Evolutionary conservation across 2,113 vertebrate genomes (phyloP).

Genomic region (Ginglymostoma cirratum): DNA sequence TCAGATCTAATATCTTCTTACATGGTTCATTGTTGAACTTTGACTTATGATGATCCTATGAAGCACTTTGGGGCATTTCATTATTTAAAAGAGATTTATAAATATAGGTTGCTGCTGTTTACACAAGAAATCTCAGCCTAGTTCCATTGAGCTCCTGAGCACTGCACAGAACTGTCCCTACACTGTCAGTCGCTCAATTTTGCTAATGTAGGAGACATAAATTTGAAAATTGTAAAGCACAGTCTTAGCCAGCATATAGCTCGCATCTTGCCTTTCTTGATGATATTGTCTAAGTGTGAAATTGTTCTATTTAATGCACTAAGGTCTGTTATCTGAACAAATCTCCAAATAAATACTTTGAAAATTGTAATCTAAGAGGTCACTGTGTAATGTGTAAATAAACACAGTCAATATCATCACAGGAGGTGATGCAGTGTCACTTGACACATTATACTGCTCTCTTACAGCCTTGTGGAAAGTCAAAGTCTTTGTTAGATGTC

Average conservation of each 20-base stretch:
- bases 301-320: background rate
- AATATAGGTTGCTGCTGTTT: background rate
- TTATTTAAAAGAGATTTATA: background rate
- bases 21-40: background rate
- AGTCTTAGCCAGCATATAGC: too few relatives aligned
- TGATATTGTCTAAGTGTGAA: background rate
- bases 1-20: background rate
- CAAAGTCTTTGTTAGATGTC: too few relatives aligned
- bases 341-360: background rate
- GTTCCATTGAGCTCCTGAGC: background rate
- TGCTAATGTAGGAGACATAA: too few relatives aligned
- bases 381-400: too few relatives aligned
- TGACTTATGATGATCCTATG: background rate
- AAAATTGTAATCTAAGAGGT: background rate
- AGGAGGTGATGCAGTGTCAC: too few relatives aligned
- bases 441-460: too few relatives aligned
- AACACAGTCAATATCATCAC: too few relatives aligned
- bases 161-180: background rate
- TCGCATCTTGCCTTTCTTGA: background rate
- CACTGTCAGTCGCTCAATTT: too few relatives aligned
- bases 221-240: too few relatives aligned
- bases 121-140: background rate
- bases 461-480: too few relatives aligned
- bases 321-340: background rate
- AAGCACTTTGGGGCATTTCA: background rate